phyloP scores from a whole-genome alignment of 2,888 invertebrate species.

The Calliopum simillimum region DNA sequence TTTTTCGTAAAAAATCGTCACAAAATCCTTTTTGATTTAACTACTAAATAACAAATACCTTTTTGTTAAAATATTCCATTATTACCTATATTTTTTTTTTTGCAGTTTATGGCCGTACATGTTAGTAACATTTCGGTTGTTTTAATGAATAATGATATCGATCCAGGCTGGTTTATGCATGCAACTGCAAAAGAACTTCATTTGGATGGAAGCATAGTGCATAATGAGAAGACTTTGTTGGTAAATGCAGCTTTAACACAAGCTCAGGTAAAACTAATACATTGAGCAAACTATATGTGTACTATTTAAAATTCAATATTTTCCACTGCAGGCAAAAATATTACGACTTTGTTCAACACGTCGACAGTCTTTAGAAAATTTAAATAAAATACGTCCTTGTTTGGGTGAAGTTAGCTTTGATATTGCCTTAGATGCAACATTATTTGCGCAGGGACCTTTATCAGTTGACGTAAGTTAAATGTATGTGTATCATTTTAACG shows the following conservation, averaged over 20 bases:
- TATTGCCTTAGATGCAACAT: constrained; percentile 79
- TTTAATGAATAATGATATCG: constrained; percentile 72
- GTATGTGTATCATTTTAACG: constrained; percentile 11
- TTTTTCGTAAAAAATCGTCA: no score
- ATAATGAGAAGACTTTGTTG: constrained; percentile 76
- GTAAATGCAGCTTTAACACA: constrained; percentile 80
- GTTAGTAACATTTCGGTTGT: constrained; percentile 78
- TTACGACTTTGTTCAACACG: constrained; percentile 62
- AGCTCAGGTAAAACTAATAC: constrained; percentile 68
- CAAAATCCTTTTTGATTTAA: no score
- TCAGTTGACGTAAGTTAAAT: constrained; percentile 77
- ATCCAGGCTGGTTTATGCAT: constrained; percentile 78
- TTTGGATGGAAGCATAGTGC: constrained; percentile 76
- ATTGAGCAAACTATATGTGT: constrained; percentile 6
- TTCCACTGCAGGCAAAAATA: constrained; percentile 59
- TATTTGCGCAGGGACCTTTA: constrained; percentile 86
- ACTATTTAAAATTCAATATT: not conserved
- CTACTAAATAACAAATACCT: no score
- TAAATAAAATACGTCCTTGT: constrained; percentile 72
- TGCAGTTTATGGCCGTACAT: constrained; percentile 87
- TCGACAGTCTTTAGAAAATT: constrained; percentile 63
- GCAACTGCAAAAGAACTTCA: constrained; percentile 78
- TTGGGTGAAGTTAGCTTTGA: constrained; percentile 81
- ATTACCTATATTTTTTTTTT: constrained; percentile 7
- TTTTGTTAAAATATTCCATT: no score